These are phyloP conservation scores for Leguminivora glycinivorella DNA, from an alignment of 1,140 invertebrate genomes.

Conservation along the genomic window DNA sequence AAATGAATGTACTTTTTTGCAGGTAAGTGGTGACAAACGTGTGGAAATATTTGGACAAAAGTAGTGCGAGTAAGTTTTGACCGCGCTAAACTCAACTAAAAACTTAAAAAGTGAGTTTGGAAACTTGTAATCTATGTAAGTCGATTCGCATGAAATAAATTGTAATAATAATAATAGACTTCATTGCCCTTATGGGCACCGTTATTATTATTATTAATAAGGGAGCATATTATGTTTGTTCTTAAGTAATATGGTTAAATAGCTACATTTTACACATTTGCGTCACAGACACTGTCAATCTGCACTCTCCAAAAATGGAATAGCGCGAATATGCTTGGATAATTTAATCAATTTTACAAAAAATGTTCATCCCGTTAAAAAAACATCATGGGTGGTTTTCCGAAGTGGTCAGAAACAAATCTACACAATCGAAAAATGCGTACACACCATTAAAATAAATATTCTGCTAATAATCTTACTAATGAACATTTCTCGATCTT, in stretches of 20 bases:
- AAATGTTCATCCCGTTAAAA: neutral
- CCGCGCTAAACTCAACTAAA: neutral
- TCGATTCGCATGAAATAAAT: too few species aligned
- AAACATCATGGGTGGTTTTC: neutral
- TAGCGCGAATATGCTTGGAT: neutral
- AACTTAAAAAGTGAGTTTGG: too few species aligned
- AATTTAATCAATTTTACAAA: neutral
- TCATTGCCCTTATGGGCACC: too few species aligned
- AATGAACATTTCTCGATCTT: neutral
- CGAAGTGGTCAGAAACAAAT: slow-evolving; percentile 6
- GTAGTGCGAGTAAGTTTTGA: neutral
- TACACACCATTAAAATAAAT: neutral
- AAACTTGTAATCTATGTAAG: too few species aligned
- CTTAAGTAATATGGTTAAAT: too few species aligned
- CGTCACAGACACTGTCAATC: too few species aligned
- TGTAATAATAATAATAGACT: too few species aligned
- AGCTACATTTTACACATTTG: too few species aligned
- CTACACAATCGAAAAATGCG: neutral
- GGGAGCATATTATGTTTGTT: too few species aligned
- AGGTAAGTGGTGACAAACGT: slow-evolving; percentile 25
- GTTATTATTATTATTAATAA: too few species aligned
- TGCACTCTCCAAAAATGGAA: too few species aligned
- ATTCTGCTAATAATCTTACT: neutral
- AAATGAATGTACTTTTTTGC: slow-evolving; percentile 18
- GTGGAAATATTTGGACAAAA: neutral